These are phyloP conservation scores for Aquatica leii DNA, from an alignment of 2,888 invertebrate species.

Conservation along the genomic window DNA sequence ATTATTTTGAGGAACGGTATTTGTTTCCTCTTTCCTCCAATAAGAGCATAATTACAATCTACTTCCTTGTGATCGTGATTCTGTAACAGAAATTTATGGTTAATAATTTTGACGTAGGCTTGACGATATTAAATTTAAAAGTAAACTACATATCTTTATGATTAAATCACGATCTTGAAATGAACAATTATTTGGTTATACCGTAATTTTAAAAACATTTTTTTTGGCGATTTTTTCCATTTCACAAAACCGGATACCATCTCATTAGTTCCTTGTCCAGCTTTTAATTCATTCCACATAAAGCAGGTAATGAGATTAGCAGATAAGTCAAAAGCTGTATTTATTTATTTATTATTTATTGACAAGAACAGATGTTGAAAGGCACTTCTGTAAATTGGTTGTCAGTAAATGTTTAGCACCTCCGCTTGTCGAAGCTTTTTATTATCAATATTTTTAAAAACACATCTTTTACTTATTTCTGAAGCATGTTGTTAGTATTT, in stretches of 20 bases:
- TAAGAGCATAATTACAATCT: too few species aligned
- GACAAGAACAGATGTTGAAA: not conserved
- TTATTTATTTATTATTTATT: not conserved
- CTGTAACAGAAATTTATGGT: too few species aligned
- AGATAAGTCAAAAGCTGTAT: not conserved
- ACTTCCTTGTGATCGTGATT: too few species aligned
- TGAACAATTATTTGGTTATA: not conserved
- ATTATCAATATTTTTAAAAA: not conserved
- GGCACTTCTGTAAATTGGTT: not conserved
- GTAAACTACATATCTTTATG: too few species aligned
- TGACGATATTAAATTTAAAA: not conserved
- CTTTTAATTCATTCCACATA: not conserved
- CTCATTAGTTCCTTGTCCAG: not conserved
- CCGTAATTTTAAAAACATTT: too few species aligned
- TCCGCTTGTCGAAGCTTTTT: not conserved
- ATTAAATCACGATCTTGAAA: too few species aligned
- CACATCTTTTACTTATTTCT: not conserved
- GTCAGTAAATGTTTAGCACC: conserved; percentile 4
- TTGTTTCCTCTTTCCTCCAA: not conserved
- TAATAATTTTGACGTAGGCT: too few species aligned
- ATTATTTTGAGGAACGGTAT: not conserved
- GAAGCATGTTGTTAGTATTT: not conserved
- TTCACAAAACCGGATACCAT: not conserved
- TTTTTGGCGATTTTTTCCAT: too few species aligned
- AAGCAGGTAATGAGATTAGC: not conserved